Base-by-base conservation (phyloP, 1,140 invertebrate genomes). In the Eubasilissa regina region DNA sequence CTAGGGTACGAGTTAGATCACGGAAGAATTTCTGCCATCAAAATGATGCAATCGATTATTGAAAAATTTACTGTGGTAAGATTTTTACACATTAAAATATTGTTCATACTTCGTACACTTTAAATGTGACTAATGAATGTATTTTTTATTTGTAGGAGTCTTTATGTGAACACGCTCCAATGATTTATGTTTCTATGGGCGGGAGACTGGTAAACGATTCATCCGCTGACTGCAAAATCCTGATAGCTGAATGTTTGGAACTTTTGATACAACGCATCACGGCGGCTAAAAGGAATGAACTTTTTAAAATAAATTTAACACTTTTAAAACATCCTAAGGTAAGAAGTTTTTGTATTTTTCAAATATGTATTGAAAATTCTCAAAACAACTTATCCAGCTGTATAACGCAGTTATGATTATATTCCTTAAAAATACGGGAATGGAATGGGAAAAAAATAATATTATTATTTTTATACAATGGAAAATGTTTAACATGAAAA, bases 21-120 rank as follows among this genome's bases (percentile, higher is more conserved):
- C 60, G 97, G 97, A 4, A 89, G 97, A 35, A 90, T 94, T 64
- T 97, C 96, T 10, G 95, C 95, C 0, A 87, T 98, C 0, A 93
- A 95, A 85, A 96, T 98, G 90, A 86, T 99, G 21, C 91, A 94
- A 35, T 90, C 91, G 58, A 91, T 98, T 43, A 92, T 98, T 60
- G 92, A 91, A 55, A 93, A 92, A 72, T 94, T 98, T 84, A 93
- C 94, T 72, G 85, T 92, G 85, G 93, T 95, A 51, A 51, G 58
- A 66, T 4, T 35, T 3, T 11, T 64, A 21, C 53, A 60, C 11
- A 0, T 51, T 51, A 17, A 17, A 19, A 13, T 53, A 35, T 4
- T 17, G 3, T 19, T 9, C 19, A 48, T 60, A 3, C 17, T 60
- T 60, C n/a, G n/a, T 19, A 60, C 56, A 15, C 56, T 35, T 35